Evolutionary conservation across 1,140 invertebrate species (phyloP).

Genomic region (Drosophila orena): DNA sequence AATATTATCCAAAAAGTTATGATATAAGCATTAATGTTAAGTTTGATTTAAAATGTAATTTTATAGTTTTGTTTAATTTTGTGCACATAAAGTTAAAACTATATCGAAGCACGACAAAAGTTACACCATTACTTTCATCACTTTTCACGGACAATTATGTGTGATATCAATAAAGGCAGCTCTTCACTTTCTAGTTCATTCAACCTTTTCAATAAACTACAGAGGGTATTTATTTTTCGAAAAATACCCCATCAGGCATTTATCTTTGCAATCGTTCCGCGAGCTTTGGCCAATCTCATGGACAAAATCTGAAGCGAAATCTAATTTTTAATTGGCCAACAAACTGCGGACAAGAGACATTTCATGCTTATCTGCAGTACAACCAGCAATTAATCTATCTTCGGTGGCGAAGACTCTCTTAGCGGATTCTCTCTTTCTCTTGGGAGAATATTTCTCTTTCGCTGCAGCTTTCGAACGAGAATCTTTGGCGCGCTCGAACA

Average conservation of each 20-base stretch:
- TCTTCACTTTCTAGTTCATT: background rate
- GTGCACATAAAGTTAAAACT: no score
- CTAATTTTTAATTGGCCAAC: slow-evolving; percentile 57
- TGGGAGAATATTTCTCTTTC: slow-evolving; percentile 26
- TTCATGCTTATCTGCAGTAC: slow-evolving; percentile 46
- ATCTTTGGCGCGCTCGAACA: slow-evolving; percentile 46
- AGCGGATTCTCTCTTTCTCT: slow-evolving; percentile 61
- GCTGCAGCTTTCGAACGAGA: slow-evolving; percentile 62
- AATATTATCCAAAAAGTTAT: no score
- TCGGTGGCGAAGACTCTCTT: slow-evolving; percentile 18
- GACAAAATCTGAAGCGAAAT: slow-evolving; percentile 38
- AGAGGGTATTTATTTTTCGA: background rate
- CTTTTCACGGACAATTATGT: background rate
- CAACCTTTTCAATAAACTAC: background rate
- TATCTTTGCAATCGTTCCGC: slow-evolving; percentile 17
- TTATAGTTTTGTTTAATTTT: no score
- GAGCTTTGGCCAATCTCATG: slow-evolving; percentile 1
- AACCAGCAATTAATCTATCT: slow-evolving; percentile 43
- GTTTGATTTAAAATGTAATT: no score
- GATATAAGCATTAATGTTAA: no score
- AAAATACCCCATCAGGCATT: background rate
- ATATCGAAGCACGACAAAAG: no score
- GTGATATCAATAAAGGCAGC: background rate
- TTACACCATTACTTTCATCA: background rate
- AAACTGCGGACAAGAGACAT: slow-evolving; percentile 39